Base-by-base conservation (phyloP, 1,140 invertebrate species). In the Penaeus chinensis region DNA sequence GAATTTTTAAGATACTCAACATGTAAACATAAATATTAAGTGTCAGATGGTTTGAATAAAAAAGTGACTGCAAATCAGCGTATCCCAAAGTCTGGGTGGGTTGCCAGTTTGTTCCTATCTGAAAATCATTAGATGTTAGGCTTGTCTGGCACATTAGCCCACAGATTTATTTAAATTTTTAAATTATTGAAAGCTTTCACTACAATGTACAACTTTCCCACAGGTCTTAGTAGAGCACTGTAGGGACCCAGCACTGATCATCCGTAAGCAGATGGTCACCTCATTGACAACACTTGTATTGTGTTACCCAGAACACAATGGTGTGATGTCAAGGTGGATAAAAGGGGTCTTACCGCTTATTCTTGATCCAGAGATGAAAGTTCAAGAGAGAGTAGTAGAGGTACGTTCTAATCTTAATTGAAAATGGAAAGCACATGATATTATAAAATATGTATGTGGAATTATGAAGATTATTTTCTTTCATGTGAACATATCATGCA, bases 381-480 rank as follows among this genome's bases (percentile, higher is more conserved):
- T 94, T 0, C 94, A 95, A 87, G 94, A 94, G 81, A 94, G 94
- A 90, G 94, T 94, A 71, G 89, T 95, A 47, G 93, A 94, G 78
- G 91, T 92, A 54, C 89, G 93, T 42, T 91, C 92, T 81, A n/a
- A 54, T 13, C 81, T 69, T 65, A 24, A 42, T 42, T 32, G 76
- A 47, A 42, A 42, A 42, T 32, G 13, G 16, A 7, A 78, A 78
- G 20, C 20, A 27, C 77, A 69, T 84, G 69, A 42, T 78, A 2
- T 18, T 78, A 2, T 18, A 60, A 18, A 24, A 7, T 54, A 16
- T 22, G 4, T 79, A 69, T 27, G 1, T 20, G n/a, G 37, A 42
- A 42, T 42, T 42, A 5, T 42, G 37, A 42, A 2, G 37, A 42
- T 42, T 42, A 42, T 42, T 42, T 42, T 42, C 37, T 42, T 42